Percentiles rank a stretch among this genome's conserved stretches.
Evolutionary conservation across 2,888 invertebrate species (phyloP).

Genomic region (Falcaria lacertinaria): DNA sequence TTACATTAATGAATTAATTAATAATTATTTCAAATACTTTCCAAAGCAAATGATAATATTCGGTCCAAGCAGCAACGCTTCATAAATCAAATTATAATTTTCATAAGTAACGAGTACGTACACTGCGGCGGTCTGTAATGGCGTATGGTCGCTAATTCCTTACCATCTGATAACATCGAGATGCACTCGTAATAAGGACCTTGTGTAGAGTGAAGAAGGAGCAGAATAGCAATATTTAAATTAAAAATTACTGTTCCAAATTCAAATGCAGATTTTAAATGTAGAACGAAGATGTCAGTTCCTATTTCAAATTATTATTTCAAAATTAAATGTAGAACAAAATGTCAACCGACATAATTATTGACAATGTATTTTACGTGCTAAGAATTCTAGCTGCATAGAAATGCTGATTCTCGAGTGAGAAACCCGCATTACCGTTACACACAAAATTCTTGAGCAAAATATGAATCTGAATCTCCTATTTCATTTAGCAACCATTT

Average conservation of each 20-base stretch:
- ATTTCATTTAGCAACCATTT: too few species aligned
- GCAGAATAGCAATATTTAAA: constrained; percentile 32
- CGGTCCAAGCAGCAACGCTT: not conserved
- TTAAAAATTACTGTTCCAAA: constrained; percentile 15
- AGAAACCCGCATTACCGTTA: too few species aligned
- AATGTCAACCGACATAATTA: too few species aligned
- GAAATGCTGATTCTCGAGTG: too few species aligned
- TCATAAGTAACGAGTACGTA: constrained; percentile 13
- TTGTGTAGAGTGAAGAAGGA: constrained; percentile 25
- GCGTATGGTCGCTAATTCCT: constrained; percentile 52
- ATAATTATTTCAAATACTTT: constrained; percentile 2
- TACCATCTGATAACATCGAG: constrained; percentile 61
- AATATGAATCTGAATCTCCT: too few species aligned
- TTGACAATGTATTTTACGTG: too few species aligned
- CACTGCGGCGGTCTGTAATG: constrained; percentile 28
- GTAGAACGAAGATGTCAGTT: too few species aligned
- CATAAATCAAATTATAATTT: not conserved
- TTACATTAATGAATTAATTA: too few species aligned
- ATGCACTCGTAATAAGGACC: constrained; percentile 49
- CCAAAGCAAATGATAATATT: not conserved
- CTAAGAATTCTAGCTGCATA: too few species aligned
- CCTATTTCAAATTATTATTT: too few species aligned
- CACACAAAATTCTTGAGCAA: too few species aligned
- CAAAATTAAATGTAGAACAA: too few species aligned
- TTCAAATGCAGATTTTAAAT: constrained; percentile 17